Base-by-base conservation (phyloP, 1,140 invertebrate species). In the Caenorhabditis latens region DNA sequence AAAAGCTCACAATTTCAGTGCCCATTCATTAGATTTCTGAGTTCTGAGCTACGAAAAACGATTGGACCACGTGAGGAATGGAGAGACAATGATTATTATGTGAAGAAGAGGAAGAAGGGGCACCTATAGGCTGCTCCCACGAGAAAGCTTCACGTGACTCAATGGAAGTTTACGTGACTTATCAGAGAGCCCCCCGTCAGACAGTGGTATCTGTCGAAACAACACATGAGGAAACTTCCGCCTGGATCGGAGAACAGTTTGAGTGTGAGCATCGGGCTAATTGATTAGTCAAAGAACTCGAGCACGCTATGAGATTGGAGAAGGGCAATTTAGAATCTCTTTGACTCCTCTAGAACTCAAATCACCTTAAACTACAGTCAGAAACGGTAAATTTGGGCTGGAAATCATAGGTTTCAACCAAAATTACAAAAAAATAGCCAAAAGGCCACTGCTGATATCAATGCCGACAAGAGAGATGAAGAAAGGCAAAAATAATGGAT, bases 141-240 rank as follows among this genome's bases (percentile, higher is more conserved):
- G 46, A 24, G 8, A 11, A 79, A 24, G 7, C 40, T 24, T 46
- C 71, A 79, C 46, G 71, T 79, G 71, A 79, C 40, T 79, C 46
- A 13, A 79, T 19, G n/a, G 71, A 79, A 53, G 71, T 50, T 79
- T 79, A 79, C 71, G 71, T 79, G 71, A 79, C 71, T 79, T 79
- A 42, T 79, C 71, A 79, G 19, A 75, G 19, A 43, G 63, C 16
- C 16, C 50, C 4, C 50, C 50, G 50, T 5, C 8, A 58, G 14
- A 1, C 7, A n/a, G 57, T n/a, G n/a, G 16, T n/a, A n/a, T 19
- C 57, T 19, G 57, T 65, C 63, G 67, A 71, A 71, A 71, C 42
- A 43, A 71, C 40, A 48, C 67, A 71, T 2, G 16, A 14, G 40
- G 32, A 13, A 2, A 9, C 11, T 65, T 40, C 6, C 9, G 61